These are phyloP conservation scores for Muscicapa adusta DNA, from an alignment of 2,113 vertebrate genomes.

Conservation along the genomic window DNA sequence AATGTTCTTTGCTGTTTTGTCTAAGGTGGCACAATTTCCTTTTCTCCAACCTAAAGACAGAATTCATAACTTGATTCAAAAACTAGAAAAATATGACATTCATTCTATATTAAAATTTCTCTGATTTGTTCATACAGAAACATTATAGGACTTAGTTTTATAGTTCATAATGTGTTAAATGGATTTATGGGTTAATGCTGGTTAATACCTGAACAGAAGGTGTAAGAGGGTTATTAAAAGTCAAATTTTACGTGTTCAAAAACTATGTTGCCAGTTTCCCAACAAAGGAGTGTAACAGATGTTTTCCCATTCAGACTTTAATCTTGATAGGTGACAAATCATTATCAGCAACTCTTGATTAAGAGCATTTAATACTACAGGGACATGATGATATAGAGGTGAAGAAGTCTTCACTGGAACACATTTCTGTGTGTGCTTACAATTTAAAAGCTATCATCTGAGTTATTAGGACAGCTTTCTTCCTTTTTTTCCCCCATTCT, in stretches of 20 bases:
- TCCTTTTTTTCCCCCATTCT: rapidly evolving
- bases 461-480: background rate
- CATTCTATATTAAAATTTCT: background rate
- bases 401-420: slow-evolving; percentile 14
- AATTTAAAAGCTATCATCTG: slow-evolving; percentile 3
- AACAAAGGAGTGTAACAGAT: slow-evolving; percentile 41
- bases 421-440: background rate
- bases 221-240: slow-evolving; percentile 39
- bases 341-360: slow-evolving; percentile 55
- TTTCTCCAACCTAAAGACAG: background rate
- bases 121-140: background rate
- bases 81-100: background rate
- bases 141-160: background rate
- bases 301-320: slow-evolving; percentile 52
- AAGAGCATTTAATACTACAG: slow-evolving; percentile 15
- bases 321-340: slow-evolving; percentile 41
- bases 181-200: background rate
- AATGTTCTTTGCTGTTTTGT: background rate
- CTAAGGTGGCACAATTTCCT: background rate
- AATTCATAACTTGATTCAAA: background rate
- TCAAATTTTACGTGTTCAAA: slow-evolving; percentile 22
- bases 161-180: background rate
- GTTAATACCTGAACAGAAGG: slow-evolving; percentile 9
- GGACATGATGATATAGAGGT: background rate
- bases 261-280: slow-evolving; percentile 12